Base-by-base conservation (phyloP, 2,888 invertebrate species). In the Xestia rhomboidea region DNA sequence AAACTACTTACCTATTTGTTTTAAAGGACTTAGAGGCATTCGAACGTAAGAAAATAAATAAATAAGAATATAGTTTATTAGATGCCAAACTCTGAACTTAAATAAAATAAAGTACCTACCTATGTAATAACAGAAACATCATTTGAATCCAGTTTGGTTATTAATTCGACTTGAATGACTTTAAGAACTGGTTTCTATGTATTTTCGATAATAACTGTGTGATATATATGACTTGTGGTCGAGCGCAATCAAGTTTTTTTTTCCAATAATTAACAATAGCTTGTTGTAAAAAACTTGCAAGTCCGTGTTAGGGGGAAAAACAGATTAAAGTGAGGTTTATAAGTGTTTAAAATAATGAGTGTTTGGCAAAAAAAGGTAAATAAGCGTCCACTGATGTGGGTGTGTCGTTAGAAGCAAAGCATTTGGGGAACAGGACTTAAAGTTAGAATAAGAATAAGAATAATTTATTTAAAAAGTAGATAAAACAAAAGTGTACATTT, bases 221-320 rank as follows among this genome's bases (percentile, higher is more conserved):
- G 18, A 24, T 7, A 0, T 7, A 0, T 67, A 51, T 54, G 60
- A 18, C 15, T 51, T 51, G 27, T 34, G 44, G 27, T 77, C 11
- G 30, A 8, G 21, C 3, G 18, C 7, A 46, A 38, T 34, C 57
- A 27, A 24, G 66, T 83, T 79, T 66, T 78, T 66, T 78, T 79
- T 41, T 38, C 41, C 77, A 51, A 15, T 34, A 76, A 34, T 57
- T 27, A 57, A 75, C 30, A 51, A 77, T 44, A 24, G 11, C 1
- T 73, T 24, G 18, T 15, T 44, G 27, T 27, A 24, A 46, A 38
- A 44, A 57, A 46, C 10, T 24, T 64, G 10, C 15, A n/a, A 66
- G 15, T 60, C 60, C 64, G 57, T 66, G 44, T 67, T 30, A 27
- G 1, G 60, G 78, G 78, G 78, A 67, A 79, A 60, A 30, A 79